Evolutionary conservation across 2,888 invertebrate species (phyloP).

Genomic region (Drosophila neonasuta): DNA sequence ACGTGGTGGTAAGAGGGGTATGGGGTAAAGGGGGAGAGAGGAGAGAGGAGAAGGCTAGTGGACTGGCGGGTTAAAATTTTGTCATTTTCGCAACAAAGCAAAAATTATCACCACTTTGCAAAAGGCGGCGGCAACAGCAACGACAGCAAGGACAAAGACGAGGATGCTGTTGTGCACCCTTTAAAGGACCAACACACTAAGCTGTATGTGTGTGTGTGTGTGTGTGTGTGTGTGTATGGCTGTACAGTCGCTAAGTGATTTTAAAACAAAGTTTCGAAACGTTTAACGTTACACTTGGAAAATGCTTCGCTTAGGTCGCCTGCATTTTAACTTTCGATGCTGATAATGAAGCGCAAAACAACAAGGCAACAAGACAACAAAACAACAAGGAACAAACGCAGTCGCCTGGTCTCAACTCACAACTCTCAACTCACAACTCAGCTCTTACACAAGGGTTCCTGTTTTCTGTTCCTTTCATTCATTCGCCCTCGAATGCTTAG

Average conservation of each 20-base stretch:
- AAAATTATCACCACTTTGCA: conserved; percentile 79
- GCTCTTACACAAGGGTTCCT: conserved; percentile 59
- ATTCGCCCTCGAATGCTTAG: conserved; percentile 46
- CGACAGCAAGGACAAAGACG: conserved; percentile 18
- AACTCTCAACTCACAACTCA: neutral
- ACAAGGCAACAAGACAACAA: conserved; percentile 8
- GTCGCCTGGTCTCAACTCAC: too few species aligned
- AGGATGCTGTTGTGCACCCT: conserved; percentile 62
- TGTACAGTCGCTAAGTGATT: conserved; percentile 69
- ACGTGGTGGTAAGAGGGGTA: neutral
- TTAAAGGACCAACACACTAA: conserved; percentile 43
- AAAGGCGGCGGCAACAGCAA: conserved; percentile 57
- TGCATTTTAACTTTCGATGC: conserved; percentile 72
- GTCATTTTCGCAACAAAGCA: conserved; percentile 79
- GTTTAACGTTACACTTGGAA: conserved; percentile 69
- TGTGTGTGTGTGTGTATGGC: conserved; percentile 20
- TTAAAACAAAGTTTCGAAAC: conserved; percentile 77
- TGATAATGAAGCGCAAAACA: conserved; percentile 66
- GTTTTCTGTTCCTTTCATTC: neutral
- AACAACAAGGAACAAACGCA: conserved; percentile 1
- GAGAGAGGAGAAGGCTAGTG: neutral
- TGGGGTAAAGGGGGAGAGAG: neutral
- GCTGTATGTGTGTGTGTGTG: conserved; percentile 12
- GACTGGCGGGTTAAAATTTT: conserved; percentile 68
- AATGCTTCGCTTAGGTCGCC: conserved; percentile 52